phyloP scores from a whole-genome alignment of 1,140 invertebrate genomes.

The Nasonia longicornis region DNA sequence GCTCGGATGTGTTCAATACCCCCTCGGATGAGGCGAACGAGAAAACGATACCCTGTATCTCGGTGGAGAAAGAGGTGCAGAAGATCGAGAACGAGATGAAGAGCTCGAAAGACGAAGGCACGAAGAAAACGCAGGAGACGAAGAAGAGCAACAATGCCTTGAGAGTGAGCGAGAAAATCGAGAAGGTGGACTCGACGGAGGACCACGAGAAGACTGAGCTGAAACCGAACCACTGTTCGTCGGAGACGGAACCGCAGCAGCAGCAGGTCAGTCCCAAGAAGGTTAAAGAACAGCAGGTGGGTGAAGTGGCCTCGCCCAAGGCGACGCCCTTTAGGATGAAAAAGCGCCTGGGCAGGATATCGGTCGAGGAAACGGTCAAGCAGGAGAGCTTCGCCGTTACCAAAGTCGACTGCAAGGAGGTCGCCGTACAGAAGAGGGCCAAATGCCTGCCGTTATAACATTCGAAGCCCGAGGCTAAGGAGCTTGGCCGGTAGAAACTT shows the following conservation, averaged over 20 bases:
- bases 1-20: slow-evolving; percentile 61
- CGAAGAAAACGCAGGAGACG: background rate
- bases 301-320: slow-evolving; percentile 64
- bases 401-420: slow-evolving; percentile 61
- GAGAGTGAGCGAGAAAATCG: slow-evolving; percentile 22
- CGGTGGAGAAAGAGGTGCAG: slow-evolving; percentile 9
- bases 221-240: slow-evolving; percentile 52
- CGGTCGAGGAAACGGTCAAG: slow-evolving; percentile 63
- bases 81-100: slow-evolving; percentile 17
- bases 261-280: slow-evolving; percentile 28
- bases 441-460: slow-evolving; percentile 68
- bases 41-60: slow-evolving; percentile 13
- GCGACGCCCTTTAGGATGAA: slow-evolving; percentile 65
- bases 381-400: slow-evolving; percentile 65
- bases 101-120: background rate
- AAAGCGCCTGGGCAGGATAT: slow-evolving; percentile 64
- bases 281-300: slow-evolving; percentile 48
- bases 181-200: background rate
- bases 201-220: slow-evolving; percentile 5
- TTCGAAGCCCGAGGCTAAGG: slow-evolving; percentile 3
- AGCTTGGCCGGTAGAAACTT: background rate
- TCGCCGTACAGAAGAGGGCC: slow-evolving; percentile 62
- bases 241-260: slow-evolving; percentile 56
- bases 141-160: background rate
- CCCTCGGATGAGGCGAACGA: slow-evolving; percentile 51